These are phyloP conservation scores for Podotricha telesiphe DNA, from an alignment of 2,888 invertebrate genomes.

Conservation along the genomic window DNA sequence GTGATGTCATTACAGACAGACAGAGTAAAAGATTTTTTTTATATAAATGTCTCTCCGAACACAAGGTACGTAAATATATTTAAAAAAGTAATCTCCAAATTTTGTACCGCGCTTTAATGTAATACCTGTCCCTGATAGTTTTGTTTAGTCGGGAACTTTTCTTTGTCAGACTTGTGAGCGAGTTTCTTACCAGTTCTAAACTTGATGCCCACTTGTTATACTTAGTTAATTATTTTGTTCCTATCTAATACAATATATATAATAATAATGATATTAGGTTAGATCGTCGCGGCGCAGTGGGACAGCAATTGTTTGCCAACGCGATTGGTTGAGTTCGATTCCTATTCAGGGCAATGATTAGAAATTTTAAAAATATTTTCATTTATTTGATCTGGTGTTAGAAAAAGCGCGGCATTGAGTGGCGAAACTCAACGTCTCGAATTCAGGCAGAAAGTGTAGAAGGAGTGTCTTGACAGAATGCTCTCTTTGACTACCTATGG, in stretches of 20 bases:
- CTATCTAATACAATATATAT: neutral
- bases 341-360: no score
- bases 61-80: no score
- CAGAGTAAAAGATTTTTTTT: no score
- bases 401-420: no score
- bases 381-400: no score
- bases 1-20: no score
- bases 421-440: no score
- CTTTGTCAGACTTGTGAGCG: conserved; percentile 58
- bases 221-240: conserved; percentile 17
- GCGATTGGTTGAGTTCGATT: neutral
- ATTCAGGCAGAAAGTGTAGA: no score
- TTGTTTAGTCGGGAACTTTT: conserved; percentile 67
- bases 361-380: no score
- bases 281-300: neutral
- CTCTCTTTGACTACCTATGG: no score
- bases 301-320: neutral
- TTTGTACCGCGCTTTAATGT: conserved; percentile 42
- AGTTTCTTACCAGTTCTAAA: conserved; percentile 21
- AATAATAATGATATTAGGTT: neutral
- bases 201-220: conserved; percentile 22
- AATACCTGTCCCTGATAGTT: conserved; percentile 72
- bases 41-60: no score
- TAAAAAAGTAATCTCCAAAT: conserved; percentile 21
- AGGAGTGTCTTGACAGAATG: no score